Percentiles rank a stretch among this genome's conserved stretches.
Conservation (phyloP, 2,797 vertebrate genomes). For the Sphaeramia orbicularis region DNA sequence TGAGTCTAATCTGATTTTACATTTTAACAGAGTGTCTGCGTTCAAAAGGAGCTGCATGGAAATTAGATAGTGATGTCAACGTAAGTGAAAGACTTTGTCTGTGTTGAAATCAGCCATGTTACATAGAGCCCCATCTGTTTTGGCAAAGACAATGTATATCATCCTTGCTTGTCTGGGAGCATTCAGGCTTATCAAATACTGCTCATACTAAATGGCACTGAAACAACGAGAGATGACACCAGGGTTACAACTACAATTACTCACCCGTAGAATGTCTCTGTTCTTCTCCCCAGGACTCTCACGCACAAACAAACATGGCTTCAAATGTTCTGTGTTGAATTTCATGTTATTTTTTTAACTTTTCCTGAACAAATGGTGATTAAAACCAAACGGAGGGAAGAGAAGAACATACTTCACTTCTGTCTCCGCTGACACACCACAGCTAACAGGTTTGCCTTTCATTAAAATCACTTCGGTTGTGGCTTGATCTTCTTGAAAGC, state of each 20-base stretch:
- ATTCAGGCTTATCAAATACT: conserved; percentile 68
- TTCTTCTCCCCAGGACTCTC: conserved; percentile 35
- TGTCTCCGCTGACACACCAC: conserved; percentile 26
- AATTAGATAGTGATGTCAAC: conserved; percentile 47
- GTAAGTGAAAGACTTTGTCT: conserved; percentile 17
- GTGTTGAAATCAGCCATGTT: conserved; percentile 32
- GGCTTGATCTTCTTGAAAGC: conserved; percentile 61
- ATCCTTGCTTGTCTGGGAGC: conserved; percentile 67
- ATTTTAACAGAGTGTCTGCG: conserved; percentile 32
- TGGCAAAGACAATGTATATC: conserved; percentile 64
- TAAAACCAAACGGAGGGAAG: conserved; percentile 29
- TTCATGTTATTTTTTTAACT: conserved; percentile 34
- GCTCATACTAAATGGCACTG: conserved; percentile 65
- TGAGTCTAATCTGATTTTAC: conserved; percentile 34
- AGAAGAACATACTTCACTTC: conserved; percentile 27
- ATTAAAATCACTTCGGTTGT: conserved; percentile 44
- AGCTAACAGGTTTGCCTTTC: conserved; percentile 49
- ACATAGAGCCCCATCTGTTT: conserved; percentile 46
- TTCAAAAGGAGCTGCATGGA: conserved; percentile 37
- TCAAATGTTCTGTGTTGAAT: conserved; percentile 39
- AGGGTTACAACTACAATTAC: conserved; percentile 60
- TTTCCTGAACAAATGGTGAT: conserved; percentile 49
- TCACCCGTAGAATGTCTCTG: conserved; percentile 55
- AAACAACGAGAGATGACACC: conserved; percentile 71
- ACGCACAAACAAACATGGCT: conserved; percentile 54